phyloP scores from a whole-genome alignment of 2,888 invertebrate species.

The Trachelus iudaicus region DNA sequence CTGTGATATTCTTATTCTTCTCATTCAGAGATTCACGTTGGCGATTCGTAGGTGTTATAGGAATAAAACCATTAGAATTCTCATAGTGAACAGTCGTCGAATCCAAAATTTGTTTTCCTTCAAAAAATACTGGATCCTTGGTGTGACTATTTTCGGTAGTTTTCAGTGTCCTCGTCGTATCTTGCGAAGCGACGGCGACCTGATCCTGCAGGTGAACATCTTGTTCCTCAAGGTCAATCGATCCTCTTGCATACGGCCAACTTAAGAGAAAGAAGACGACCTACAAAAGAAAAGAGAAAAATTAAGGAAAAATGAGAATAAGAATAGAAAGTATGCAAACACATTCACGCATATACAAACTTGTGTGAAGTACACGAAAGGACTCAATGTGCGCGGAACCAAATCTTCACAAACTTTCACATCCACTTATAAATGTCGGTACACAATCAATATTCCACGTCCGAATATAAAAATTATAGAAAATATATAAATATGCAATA shows the following conservation, averaged over 20 bases:
- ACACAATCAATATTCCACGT: not conserved
- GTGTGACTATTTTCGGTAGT: constrained; percentile 2
- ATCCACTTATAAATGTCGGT: constrained; percentile 36
- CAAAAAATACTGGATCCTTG: not conserved
- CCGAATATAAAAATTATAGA: not conserved
- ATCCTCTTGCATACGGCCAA: constrained; percentile 45
- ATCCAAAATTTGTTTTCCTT: not conserved
- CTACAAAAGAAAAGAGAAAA: constrained; percentile 51
- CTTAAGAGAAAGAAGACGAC: constrained; percentile 54
- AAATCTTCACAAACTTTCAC: constrained; percentile 61
- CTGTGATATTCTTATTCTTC: not conserved
- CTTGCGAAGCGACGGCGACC: constrained; percentile 52
- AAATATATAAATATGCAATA: not conserved
- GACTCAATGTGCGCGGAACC: constrained; percentile 63
- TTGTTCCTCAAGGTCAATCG: constrained; percentile 30
- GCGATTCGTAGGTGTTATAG: constrained; percentile 35
- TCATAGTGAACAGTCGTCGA: constrained; percentile 45
- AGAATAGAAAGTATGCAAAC: constrained; percentile 56
- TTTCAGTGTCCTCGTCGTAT: constrained; percentile 9
- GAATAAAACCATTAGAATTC: constrained; percentile 57
- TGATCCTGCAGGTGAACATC: constrained; percentile 46
- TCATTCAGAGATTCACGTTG: not conserved
- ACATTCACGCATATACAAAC: constrained; percentile 30
- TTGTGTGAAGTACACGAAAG: constrained; percentile 40
- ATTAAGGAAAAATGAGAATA: constrained; percentile 47